Percentiles rank a stretch among this genome's conserved stretches.
Conservation (phyloP, 2,888 invertebrate species). For the Euclidia mi region DNA sequence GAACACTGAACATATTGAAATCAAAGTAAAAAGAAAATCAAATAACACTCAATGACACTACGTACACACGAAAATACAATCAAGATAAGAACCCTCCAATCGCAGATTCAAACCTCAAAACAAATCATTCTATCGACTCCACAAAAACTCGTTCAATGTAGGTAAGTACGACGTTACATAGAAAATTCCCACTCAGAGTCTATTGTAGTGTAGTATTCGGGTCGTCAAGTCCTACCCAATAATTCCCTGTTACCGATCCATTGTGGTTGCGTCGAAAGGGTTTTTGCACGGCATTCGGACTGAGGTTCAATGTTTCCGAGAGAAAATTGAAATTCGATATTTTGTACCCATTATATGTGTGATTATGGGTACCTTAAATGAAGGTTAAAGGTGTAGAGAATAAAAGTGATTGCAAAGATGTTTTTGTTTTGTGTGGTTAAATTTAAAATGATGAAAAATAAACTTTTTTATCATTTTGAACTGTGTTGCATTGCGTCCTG, state of each 20-base stretch:
- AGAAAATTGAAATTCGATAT: constrained; percentile 62
- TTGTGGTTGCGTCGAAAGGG: constrained; percentile 52
- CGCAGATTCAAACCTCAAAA: neutral
- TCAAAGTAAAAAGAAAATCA: neutral
- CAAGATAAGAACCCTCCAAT: neutral
- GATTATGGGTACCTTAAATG: constrained; percentile 21
- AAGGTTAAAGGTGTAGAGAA: neutral
- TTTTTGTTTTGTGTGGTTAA: no score
- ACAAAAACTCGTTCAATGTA: constrained; percentile 18
- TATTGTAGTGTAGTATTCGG: constrained; percentile 50
- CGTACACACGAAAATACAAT: neutral
- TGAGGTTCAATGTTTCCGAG: constrained; percentile 36
- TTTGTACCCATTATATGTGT: constrained; percentile 26
- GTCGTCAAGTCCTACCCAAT: constrained; percentile 50
- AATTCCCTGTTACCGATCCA: constrained; percentile 61
- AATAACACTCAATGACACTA: neutral
- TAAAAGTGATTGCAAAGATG: neutral
- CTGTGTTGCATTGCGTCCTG: no score
- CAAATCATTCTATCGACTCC: neutral
- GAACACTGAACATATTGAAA: no score
- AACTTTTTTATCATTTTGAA: no score
- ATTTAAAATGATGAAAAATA: no score
- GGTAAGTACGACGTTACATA: constrained; percentile 10
- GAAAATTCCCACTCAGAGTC: constrained; percentile 42
- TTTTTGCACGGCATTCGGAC: constrained; percentile 42